Conservation (phyloP, 2,888 invertebrate genomes). For the Drepanosiphum platanoidis region DNA sequence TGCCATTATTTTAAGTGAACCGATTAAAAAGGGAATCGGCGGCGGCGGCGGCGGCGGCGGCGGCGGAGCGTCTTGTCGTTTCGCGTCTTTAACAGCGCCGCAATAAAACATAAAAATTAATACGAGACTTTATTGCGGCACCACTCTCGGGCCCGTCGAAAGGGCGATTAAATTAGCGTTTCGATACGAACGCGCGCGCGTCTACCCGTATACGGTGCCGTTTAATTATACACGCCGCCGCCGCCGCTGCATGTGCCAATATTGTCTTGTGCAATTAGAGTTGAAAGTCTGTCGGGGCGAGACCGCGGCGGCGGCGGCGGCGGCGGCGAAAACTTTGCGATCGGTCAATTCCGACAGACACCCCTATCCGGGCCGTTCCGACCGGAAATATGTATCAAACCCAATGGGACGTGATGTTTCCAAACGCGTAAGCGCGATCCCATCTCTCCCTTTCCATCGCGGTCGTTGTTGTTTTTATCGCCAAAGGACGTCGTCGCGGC, state of each 20-base stretch:
- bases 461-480: not conserved
- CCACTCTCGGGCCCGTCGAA: not conserved
- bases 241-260: not conserved
- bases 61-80: not conserved
- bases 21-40: slow-evolving; percentile 47
- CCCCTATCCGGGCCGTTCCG: not conserved
- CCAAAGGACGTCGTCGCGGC: not conserved
- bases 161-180: slow-evolving; percentile 17
- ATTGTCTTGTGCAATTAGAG: not conserved
- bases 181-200: not conserved
- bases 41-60: not conserved
- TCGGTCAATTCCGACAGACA: slow-evolving; percentile 2
- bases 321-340: not conserved
- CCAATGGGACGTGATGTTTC: slow-evolving; percentile 6
- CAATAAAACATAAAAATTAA: slow-evolving; percentile 59
- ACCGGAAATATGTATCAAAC: slow-evolving; percentile 12
- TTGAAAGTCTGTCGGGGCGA: not conserved
- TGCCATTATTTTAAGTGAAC: slow-evolving; percentile 49
- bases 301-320: not conserved
- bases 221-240: too few species aligned
- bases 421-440: not conserved
- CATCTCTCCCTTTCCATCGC: too few species aligned
- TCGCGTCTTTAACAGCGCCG: slow-evolving; percentile 18
- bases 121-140: slow-evolving; percentile 40
- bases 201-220: not conserved